Conservation (phyloP, 37 sponge, comb jelly and placozoan genomes). For the Bolinopsis microptera region DNA sequence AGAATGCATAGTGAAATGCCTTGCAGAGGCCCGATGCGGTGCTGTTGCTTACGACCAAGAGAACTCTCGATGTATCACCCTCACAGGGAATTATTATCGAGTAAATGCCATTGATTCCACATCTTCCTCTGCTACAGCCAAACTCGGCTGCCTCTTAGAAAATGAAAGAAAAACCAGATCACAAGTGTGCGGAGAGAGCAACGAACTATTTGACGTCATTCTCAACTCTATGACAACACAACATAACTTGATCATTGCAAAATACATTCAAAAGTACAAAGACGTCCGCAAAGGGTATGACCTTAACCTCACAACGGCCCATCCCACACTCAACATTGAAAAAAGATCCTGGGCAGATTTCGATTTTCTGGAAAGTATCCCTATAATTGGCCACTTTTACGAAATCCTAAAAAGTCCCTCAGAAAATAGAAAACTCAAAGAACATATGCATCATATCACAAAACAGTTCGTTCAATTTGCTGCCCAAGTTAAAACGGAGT, state of each 20-base stretch:
- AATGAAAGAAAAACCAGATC: not conserved
- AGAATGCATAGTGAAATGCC: not conserved
- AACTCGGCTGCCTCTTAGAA: not conserved
- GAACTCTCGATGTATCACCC: not conserved
- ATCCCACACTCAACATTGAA: not conserved
- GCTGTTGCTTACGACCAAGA: not conserved
- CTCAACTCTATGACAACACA: not conserved
- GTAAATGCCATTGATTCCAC: not conserved
- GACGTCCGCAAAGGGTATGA: not conserved
- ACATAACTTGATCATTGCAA: not conserved
- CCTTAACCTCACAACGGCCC: not conserved
- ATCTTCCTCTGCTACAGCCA: not conserved
- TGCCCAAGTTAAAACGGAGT: not conserved
- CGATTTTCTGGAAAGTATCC: not conserved
- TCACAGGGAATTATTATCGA: not conserved
- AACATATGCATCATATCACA: not conserved
- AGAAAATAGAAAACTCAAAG: constrained; percentile 16
- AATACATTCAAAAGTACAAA: not conserved
- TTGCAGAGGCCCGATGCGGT: not conserved
- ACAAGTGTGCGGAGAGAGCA: not conserved
- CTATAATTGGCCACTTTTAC: constrained; percentile 1
- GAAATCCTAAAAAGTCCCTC: constrained; percentile 16
- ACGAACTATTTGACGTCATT: not conserved
- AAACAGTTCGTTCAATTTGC: not conserved
- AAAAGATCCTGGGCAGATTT: not conserved